phyloP scores from a whole-genome alignment of 2,888 invertebrate species.

The Trissolcus brochymenae region DNA sequence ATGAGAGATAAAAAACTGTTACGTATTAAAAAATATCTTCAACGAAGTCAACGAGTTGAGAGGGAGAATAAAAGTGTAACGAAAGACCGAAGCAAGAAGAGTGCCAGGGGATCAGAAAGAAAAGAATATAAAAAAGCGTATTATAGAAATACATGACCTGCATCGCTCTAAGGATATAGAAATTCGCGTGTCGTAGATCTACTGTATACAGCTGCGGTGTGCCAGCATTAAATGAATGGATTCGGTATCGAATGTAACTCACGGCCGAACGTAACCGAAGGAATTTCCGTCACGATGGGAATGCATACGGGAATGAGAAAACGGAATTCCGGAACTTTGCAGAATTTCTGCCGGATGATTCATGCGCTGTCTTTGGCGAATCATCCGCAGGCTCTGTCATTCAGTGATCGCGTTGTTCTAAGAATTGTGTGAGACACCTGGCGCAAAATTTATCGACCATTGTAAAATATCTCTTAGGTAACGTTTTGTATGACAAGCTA shows the following conservation, averaged over 20 bases:
- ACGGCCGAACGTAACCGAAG: slow-evolving; percentile 53
- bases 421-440: slow-evolving; percentile 3
- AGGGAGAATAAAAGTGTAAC: slow-evolving; percentile 26
- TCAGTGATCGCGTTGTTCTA: slow-evolving; percentile 39
- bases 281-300: slow-evolving; percentile 58
- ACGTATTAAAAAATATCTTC: no score
- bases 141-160: slow-evolving; percentile 58
- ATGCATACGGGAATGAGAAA: slow-evolving; percentile 52
- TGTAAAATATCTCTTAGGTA: slow-evolving; percentile 18
- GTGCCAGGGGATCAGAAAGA: slow-evolving; percentile 32
- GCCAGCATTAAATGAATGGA: slow-evolving; percentile 58
- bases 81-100: slow-evolving; percentile 29
- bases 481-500: background rate
- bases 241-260: slow-evolving; percentile 60
- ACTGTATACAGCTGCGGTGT: slow-evolving; percentile 50
- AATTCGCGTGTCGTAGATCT: slow-evolving; percentile 57
- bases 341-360: slow-evolving; percentile 56
- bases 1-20: no score
- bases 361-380: slow-evolving; percentile 43
- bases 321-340: slow-evolving; percentile 58
- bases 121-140: slow-evolving; percentile 52
- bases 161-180: slow-evolving; percentile 54
- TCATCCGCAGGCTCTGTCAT: slow-evolving; percentile 43
- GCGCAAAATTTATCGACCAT: slow-evolving; percentile 21
- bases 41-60: slow-evolving; percentile 10